Conservation (phyloP, 2,888 invertebrate genomes). For the Cacoxenus indagator region DNA sequence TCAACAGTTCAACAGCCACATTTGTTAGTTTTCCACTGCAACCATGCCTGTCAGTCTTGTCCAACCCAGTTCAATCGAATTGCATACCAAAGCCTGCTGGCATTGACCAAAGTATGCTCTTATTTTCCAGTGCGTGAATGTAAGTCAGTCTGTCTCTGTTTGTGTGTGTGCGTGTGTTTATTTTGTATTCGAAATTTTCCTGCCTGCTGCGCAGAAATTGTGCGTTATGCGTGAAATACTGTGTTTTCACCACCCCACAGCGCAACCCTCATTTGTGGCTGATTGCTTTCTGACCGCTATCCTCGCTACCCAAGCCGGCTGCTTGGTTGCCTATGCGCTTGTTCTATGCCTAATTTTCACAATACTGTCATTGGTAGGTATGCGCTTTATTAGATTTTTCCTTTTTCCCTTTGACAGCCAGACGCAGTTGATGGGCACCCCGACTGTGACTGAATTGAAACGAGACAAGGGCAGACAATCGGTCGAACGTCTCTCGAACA, state of each 20-base stretch:
- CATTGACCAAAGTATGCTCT: no score
- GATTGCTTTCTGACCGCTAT: not conserved
- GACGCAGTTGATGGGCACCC: not conserved
- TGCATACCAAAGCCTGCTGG: no score
- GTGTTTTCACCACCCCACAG: not conserved
- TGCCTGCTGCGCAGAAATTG: constrained; percentile 17
- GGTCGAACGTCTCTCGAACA: not conserved
- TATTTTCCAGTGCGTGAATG: no score
- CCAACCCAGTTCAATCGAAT: no score
- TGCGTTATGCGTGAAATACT: constrained; percentile 19
- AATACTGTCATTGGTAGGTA: constrained; percentile 36
- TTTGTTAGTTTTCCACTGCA: no score
- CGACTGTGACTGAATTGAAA: not conserved
- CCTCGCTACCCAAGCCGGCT: not conserved
- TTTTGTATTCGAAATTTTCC: not conserved
- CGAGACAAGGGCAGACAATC: not conserved
- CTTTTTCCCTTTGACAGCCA: constrained; percentile 19
- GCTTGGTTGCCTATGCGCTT: not conserved
- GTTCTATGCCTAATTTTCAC: constrained; percentile 24
- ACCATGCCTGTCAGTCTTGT: no score
- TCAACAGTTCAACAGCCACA: no score
- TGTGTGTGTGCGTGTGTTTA: no score
- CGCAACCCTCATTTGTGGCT: not conserved
- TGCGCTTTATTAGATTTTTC: constrained; percentile 41
- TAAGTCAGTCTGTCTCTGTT: no score